These are phyloP conservation scores for Frankliniella intonsa DNA, from an alignment of 2,888 invertebrate species.

Conservation along the genomic window DNA sequence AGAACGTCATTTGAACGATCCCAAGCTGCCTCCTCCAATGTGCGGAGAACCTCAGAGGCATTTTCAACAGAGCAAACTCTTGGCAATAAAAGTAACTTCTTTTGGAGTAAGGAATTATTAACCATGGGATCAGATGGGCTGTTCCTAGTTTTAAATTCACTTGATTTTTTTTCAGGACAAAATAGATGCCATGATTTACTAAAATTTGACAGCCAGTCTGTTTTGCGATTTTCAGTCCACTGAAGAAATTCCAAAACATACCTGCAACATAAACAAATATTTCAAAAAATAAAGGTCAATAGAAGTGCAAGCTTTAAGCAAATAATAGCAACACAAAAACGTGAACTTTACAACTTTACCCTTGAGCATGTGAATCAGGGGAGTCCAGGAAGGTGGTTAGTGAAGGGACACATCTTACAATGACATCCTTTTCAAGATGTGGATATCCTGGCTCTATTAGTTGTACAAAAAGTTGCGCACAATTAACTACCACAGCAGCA, in stretches of 20 bases:
- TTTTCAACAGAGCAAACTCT: not conserved
- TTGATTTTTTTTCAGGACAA: not conserved
- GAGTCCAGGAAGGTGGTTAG: constrained; percentile 32
- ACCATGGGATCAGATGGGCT: not conserved
- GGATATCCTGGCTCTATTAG: constrained; percentile 33
- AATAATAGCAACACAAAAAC: not conserved
- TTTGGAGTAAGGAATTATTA: not conserved
- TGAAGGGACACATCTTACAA: constrained; percentile 33
- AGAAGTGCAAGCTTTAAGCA: not conserved
- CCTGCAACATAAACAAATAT: not conserved
- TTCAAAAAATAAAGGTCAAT: not conserved
- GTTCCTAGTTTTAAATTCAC: not conserved
- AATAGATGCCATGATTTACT: constrained; percentile 11
- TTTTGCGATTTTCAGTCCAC: constrained; percentile 19
- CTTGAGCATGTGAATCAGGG: not conserved
- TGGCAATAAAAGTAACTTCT: not conserved
- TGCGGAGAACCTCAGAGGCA: constrained; percentile 1
- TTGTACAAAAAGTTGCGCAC: constrained; percentile 35
- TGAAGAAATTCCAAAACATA: constrained; percentile 14
- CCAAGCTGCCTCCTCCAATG: not conserved
- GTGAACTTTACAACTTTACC: not conserved
- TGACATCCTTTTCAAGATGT: constrained; percentile 35
- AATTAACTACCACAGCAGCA: constrained; percentile 37
- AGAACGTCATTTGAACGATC: not conserved
- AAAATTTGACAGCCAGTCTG: constrained; percentile 7